Evolutionary conservation across 2,113 vertebrate species (phyloP), one percentile per base, ranked within the genome.

Genomic region (Mastomys natalensis): DNA sequence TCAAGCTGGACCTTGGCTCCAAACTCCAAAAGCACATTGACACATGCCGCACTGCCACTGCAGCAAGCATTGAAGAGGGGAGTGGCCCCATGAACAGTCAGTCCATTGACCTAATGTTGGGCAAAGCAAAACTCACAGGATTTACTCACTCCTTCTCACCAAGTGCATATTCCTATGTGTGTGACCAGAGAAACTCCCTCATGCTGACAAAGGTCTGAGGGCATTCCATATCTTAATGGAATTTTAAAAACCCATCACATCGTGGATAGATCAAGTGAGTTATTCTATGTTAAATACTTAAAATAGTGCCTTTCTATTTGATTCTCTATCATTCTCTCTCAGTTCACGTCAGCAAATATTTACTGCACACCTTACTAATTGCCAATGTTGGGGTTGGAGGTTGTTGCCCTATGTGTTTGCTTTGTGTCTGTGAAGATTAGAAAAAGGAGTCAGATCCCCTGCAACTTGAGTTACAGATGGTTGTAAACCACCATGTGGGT

Each of bases 61-160:
- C 98, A 98, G 98, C 99, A 99, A 16, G 99, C 99, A 0, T 99
- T 99, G 95, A 99, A 99, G 55, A 99, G 99, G 11, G 99, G 99
- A 0, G 99, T 99, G 94, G 98, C 97, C 19, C 99, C 99, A 40
- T 99, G 99, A 0, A 99, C 96, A 4, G 99, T 99, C 87, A 98
- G 98, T 29, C 98, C 98, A 0, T 99, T 99, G 55, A 99, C 99
- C 99, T 99, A 94, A 24, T 5, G 37, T 86, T 29, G n/a, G 84
- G 40, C 78, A 93, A 85, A 90, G 72, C 87, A 78, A 97, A 43
- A 93, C 64, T 66, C 78, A 96, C 48, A 92, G 51, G 64, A 17
- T 13, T 70, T 89, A 66, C 31, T 29, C 53, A 40, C 34, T 87
- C n/a, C n/a, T 60, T 22, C 74, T 40, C 13, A 89, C 55, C 48